phyloP scores from a whole-genome alignment of 2,797 vertebrate species.

The Enteromius anoplus region DNA sequence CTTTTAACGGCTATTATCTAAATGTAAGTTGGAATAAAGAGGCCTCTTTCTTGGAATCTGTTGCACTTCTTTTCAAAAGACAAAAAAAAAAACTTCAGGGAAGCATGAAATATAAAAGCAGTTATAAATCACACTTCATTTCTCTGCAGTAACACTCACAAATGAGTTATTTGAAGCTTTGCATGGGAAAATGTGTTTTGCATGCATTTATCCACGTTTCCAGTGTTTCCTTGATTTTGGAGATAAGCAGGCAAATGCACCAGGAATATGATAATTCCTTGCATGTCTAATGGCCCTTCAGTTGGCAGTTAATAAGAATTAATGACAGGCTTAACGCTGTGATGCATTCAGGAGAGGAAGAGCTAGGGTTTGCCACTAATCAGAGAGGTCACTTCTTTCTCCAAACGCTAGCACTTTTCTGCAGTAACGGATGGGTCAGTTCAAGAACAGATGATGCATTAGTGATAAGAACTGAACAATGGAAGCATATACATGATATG shows the following conservation, averaged over 20 bases:
- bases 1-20: constrained; percentile 36
- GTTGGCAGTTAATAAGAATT: constrained; percentile 57
- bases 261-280: constrained; percentile 45
- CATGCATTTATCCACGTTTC: neutral
- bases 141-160: neutral
- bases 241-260: constrained; percentile 45
- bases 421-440: constrained; percentile 28
- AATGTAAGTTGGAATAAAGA: constrained; percentile 40
- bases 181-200: neutral
- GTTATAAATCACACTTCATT: neutral
- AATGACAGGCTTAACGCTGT: constrained; percentile 47
- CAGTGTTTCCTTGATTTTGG: constrained; percentile 1
- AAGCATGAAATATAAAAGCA: neutral
- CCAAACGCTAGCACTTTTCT: constrained; percentile 38
- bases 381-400: constrained; percentile 40
- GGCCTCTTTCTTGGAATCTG: constrained; percentile 12
- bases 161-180: neutral
- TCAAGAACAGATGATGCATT: constrained; percentile 46
- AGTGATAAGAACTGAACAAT: constrained; percentile 22
- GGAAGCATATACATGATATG: neutral
- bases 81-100: neutral
- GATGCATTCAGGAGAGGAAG: constrained; percentile 15
- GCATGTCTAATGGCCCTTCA: constrained; percentile 53
- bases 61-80: neutral
- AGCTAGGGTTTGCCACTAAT: constrained; percentile 4